Percentiles rank a stretch among this genome's conserved stretches.
These are phyloP conservation scores for Psophia crepitans DNA, from an alignment of 2,113 vertebrate species.

Conservation along the genomic window DNA sequence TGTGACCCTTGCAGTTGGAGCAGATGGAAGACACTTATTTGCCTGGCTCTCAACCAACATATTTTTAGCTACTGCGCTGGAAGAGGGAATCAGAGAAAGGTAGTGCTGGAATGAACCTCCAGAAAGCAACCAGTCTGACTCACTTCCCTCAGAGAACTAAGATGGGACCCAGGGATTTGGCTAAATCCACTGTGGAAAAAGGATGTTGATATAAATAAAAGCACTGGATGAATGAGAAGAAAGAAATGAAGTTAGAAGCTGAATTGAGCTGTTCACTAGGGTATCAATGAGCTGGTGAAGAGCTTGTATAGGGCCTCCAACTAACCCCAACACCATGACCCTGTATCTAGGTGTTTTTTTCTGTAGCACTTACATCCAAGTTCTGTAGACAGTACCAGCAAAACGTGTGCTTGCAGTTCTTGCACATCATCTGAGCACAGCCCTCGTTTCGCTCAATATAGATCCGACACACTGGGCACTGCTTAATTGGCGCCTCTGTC, in stretches of 20 bases:
- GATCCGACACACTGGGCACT: conserved; percentile 90
- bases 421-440: conserved; percentile 98
- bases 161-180: background rate
- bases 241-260: background rate
- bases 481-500: conserved; percentile 85
- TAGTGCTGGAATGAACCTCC: background rate
- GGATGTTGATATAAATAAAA: background rate
- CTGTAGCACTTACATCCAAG: conserved; percentile 84
- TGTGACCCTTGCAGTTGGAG: background rate
- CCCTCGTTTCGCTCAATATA: conserved; percentile 96
- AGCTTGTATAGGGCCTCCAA: background rate
- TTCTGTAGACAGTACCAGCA: conserved; percentile 98
- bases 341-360: background rate
- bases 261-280: background rate
- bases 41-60: background rate
- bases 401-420: conserved; percentile 97
- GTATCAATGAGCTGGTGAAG: background rate
- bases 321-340: background rate
- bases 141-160: background rate
- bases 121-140: background rate
- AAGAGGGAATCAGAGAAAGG: background rate
- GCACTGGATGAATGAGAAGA: background rate
- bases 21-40: background rate
- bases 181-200: background rate
- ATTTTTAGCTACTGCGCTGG: background rate